A percentile compares a stretch with the other conserved stretches of the same genome.
Evolutionary conservation across 2,888 invertebrate species (phyloP).

Genomic region (Cloeon dipterum): DNA sequence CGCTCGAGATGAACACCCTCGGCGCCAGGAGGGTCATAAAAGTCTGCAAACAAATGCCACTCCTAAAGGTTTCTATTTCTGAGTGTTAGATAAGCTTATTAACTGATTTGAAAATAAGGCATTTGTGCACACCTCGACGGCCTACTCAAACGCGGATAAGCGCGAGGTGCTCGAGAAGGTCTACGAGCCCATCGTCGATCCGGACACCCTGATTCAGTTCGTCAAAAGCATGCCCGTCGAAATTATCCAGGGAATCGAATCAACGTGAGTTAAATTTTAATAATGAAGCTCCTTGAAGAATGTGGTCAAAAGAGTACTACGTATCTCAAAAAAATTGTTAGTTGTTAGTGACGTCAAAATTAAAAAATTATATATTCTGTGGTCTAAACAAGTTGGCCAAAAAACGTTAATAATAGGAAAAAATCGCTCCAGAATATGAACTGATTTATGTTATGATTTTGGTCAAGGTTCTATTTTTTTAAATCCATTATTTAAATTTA

Average conservation of each 20-base stretch:
- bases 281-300: background rate
- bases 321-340: too few relatives aligned
- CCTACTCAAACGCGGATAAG: constrained; percentile 42
- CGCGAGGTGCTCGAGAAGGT: constrained; percentile 23
- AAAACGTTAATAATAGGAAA: too few relatives aligned
- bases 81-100: constrained; percentile 19
- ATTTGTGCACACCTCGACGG: constrained; percentile 64
- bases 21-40: constrained; percentile 38
- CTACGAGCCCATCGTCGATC: constrained; percentile 27
- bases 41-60: constrained; percentile 25
- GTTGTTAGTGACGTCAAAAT: too few relatives aligned
- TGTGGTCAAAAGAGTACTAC: too few relatives aligned
- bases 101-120: too few relatives aligned
- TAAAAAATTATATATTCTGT: too few relatives aligned
- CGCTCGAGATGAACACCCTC: constrained; percentile 35
- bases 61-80: constrained; percentile 24
- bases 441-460: too few relatives aligned
- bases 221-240: constrained; percentile 34
- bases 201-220: constrained; percentile 33
- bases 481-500: too few relatives aligned
- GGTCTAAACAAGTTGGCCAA: too few relatives aligned
- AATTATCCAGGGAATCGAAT: constrained; percentile 31
- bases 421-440: too few relatives aligned
- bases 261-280: constrained; percentile 20
- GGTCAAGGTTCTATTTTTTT: too few relatives aligned